Base-by-base conservation (phyloP, 2,888 invertebrate species). In the Laspeyria flexula region DNA sequence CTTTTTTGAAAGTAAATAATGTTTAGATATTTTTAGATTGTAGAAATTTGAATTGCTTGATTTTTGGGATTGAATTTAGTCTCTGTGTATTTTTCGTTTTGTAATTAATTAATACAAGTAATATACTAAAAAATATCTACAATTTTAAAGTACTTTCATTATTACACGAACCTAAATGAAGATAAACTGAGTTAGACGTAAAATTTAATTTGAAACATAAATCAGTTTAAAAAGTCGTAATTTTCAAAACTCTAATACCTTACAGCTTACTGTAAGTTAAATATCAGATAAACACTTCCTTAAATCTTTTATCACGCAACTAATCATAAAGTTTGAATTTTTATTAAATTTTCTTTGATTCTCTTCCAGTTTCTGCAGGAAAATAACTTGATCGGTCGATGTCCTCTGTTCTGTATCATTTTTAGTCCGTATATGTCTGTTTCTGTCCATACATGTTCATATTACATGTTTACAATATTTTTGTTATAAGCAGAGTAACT, bases 221-320 rank as follows among this genome's bases (percentile, higher is more conserved):
- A 13, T 35, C 13, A 38, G n/a, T n/a, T n/a, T n/a, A n/a, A 23
- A 3, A 31, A 38, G 23, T 23, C 38, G 21, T 31, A 23, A 16
- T 10, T 23, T 5, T 15, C 30, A 15, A 25, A 30, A 33, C 40
- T 46, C n/a, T 15, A n/a, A 10, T 31, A 15, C 16, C 7, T 48
- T 37, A 48, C 35, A 31, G 16, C 18, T 42, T 37, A 21, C 37
- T 42, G 16, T 42, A 25, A 16, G 5, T 21, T 42, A 30, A 42
- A 21, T 37, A 31, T 42, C 11, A 35, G 13, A 23, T 43, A 43
- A 49, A 49, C 30, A 43, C 15, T 25, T 43, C n/a, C 12, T 40
- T 67, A 53, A 64, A 65, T 59, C 68, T 68, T 45, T 38, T 40
- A 43, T 50, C 49, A 50, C 52, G 27, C 49, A 37, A 55, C 38